Evolutionary conservation across 2,888 invertebrate species (phyloP).

Genomic region (Ommatoiulus sabulosus): DNA sequence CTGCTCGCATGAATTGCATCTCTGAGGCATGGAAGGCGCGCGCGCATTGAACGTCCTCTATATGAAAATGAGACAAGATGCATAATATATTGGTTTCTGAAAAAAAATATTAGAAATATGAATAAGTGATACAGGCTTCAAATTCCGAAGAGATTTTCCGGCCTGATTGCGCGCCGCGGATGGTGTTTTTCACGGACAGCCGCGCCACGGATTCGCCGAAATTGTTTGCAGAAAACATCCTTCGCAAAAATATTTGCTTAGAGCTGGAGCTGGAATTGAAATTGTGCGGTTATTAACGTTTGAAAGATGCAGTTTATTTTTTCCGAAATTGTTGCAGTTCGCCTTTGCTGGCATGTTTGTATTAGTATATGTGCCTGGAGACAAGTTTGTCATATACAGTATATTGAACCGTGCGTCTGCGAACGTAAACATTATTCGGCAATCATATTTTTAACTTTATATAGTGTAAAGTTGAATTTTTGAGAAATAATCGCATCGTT

Average conservation of each 20-base stretch:
- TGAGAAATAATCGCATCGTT: too few species aligned
- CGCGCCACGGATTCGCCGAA: not conserved
- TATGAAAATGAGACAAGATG: slow-evolving; percentile 43
- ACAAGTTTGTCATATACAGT: not conserved
- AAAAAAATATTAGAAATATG: slow-evolving; percentile 39
- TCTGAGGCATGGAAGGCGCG: slow-evolving; percentile 10
- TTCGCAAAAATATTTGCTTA: not conserved
- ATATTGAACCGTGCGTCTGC: too few species aligned
- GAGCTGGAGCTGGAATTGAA: not conserved
- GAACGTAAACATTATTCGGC: too few species aligned
- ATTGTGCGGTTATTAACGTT: not conserved
- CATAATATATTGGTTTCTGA: slow-evolving; percentile 28
- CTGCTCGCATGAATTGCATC: slow-evolving; percentile 7
- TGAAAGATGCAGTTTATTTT: not conserved
- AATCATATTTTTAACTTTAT: too few species aligned
- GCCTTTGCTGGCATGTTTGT: too few species aligned
- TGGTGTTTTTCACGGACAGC: not conserved
- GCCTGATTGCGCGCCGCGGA: slow-evolving; percentile 9
- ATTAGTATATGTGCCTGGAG: not conserved
- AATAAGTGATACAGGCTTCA: slow-evolving; percentile 1
- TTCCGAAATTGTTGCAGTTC: not conserved
- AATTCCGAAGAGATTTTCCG: slow-evolving; percentile 35
- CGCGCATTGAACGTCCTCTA: slow-evolving; percentile 10
- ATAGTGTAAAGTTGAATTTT: too few species aligned
- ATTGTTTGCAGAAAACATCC: slow-evolving; percentile 21